Evolutionary conservation across 2,888 invertebrate species (phyloP).

Genomic region (Deilephila porcellus): DNA sequence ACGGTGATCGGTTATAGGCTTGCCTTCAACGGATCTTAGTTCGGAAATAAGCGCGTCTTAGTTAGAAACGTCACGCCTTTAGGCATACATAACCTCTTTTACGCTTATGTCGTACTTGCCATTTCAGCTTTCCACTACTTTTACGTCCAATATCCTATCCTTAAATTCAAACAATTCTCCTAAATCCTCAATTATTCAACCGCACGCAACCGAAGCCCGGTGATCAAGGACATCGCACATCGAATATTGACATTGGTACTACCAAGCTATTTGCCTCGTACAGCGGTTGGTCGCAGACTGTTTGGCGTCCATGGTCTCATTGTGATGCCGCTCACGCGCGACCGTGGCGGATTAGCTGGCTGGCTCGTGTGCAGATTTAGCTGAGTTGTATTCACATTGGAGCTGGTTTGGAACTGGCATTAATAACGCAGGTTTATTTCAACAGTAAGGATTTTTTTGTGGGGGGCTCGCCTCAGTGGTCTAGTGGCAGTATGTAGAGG

Average conservation of each 20-base stretch:
- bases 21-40: no score
- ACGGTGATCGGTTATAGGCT: no score
- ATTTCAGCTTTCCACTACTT: neutral
- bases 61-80: no score
- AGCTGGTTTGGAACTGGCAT: no score
- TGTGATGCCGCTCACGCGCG: constrained; percentile 23
- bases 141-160: neutral
- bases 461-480: no score
- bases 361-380: neutral
- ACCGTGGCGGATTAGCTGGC: neutral
- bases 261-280: neutral
- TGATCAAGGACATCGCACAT: neutral
- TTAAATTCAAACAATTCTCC: no score
- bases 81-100: neutral
- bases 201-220: neutral
- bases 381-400: neutral
- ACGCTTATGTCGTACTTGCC: no score
- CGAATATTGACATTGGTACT: neutral
- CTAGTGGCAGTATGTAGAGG: no score
- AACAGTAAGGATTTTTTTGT: no score
- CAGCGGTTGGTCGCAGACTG: constrained; percentile 19
- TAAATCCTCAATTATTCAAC: constrained; percentile 20
- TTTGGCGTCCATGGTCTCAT: constrained; percentile 12
- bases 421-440: no score
- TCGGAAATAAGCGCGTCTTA: no score